A percentile compares a stretch with the other conserved stretches of the same genome.
Evolutionary conservation across 2,797 vertebrate species (phyloP).

Genomic region (Harpagifer antarcticus): DNA sequence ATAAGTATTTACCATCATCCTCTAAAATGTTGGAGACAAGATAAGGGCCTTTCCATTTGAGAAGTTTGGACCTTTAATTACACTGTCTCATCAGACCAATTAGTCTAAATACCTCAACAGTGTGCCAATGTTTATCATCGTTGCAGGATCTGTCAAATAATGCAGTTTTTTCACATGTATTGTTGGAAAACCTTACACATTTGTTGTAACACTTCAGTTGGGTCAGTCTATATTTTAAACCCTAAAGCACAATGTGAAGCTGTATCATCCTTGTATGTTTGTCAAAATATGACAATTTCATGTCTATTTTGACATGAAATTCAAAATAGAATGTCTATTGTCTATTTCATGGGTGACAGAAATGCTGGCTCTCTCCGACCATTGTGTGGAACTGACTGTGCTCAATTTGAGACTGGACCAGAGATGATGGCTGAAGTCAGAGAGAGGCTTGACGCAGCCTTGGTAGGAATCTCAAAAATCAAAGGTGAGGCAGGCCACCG

Average conservation of each 20-base stretch:
- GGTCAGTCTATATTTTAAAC: background rate
- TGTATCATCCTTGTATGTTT: background rate
- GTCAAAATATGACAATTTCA: background rate
- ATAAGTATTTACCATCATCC: slow-evolving; percentile 32
- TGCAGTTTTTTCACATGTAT: background rate
- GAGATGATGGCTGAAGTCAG: slow-evolving; percentile 43
- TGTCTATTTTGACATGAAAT: no score
- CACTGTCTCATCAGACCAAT: slow-evolving; percentile 29
- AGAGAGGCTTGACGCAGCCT: slow-evolving; percentile 31
- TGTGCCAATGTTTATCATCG: slow-evolving; percentile 6
- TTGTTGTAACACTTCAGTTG: background rate
- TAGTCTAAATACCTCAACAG: slow-evolving; percentile 28
- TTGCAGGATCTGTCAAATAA: background rate
- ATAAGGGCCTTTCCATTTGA: slow-evolving; percentile 13
- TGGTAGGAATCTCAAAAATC: slow-evolving; percentile 44
- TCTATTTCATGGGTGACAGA: background rate
- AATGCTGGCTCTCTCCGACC: background rate
- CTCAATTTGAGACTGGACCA: background rate
- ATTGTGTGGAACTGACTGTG: background rate
- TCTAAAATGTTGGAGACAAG: background rate
- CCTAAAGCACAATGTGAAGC: background rate
- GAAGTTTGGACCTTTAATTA: slow-evolving; percentile 50
- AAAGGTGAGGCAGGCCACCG: slow-evolving; percentile 58
- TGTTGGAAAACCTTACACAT: background rate
- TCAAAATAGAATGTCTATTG: no score